Conservation (phyloP, 2,888 invertebrate species). For the Troglohyphantes excavatus region DNA sequence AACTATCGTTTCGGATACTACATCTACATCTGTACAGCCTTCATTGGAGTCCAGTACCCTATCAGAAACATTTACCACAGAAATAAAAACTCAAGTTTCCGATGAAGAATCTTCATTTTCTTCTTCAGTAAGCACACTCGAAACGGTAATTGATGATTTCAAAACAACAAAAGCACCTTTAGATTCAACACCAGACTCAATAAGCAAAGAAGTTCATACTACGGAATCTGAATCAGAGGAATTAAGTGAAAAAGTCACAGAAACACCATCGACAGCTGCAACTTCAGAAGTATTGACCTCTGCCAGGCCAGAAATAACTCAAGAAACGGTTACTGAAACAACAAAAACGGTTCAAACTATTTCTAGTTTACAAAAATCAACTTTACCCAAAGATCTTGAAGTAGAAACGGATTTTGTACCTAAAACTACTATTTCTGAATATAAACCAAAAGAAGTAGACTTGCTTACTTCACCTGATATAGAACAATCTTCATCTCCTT, state of each 20-base stretch:
- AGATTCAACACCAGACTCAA: background rate
- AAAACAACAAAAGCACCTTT: background rate
- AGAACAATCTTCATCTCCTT: constrained; percentile 8
- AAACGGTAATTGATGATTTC: background rate
- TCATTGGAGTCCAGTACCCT: background rate
- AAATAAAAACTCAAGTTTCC: background rate
- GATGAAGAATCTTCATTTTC: background rate
- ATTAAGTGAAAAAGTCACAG: constrained; percentile 3
- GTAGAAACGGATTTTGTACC: background rate
- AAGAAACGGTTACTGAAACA: background rate
- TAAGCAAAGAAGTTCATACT: background rate
- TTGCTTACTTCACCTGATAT: background rate
- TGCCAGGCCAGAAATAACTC: background rate
- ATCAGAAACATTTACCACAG: background rate
- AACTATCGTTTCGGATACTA: background rate
- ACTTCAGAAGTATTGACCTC: background rate
- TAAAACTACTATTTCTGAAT: background rate
- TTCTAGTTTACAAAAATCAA: background rate
- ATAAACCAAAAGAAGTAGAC: background rate
- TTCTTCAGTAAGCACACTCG: background rate
- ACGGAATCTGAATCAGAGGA: background rate
- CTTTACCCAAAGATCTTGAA: background rate
- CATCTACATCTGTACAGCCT: background rate
- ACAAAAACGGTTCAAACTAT: background rate
- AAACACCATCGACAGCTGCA: background rate